Conservation (phyloP, 2,797 vertebrate genomes). For the Helostoma temminkii region DNA sequence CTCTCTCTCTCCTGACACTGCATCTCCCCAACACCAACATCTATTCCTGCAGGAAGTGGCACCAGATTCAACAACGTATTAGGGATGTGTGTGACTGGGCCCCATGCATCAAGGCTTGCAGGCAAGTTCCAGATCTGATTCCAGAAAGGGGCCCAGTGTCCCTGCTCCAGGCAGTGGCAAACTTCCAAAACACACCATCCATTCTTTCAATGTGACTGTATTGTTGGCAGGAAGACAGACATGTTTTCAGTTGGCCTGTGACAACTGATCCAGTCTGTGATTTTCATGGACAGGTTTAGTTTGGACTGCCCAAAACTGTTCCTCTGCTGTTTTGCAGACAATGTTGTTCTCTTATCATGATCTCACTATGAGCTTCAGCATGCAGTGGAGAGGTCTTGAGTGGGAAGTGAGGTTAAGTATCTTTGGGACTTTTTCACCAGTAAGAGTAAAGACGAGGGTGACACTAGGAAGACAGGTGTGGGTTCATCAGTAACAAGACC, state of each 20-base stretch:
- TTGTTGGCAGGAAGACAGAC: neutral
- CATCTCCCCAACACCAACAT: no score
- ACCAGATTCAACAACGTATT: neutral
- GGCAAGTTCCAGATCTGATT: neutral
- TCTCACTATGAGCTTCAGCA: neutral
- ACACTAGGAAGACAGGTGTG: no score
- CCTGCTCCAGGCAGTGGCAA: neutral
- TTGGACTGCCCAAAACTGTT: no score
- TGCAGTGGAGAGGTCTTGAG: neutral
- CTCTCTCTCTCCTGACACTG: no score
- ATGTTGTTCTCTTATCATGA: neutral
- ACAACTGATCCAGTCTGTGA: neutral
- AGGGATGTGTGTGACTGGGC: neutral
- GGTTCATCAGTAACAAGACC: no score
- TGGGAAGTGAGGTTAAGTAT: neutral
- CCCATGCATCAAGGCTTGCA: neutral
- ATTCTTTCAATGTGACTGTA: no score
- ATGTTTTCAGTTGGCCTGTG: no score
- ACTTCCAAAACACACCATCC: no score
- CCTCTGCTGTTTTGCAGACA: no score
- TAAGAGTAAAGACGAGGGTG: no score
- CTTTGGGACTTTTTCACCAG: no score
- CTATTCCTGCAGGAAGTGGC: no score
- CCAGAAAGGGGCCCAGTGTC: neutral
- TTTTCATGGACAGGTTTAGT: neutral